Percentiles rank a stretch among this genome's conserved stretches.
phyloP scores from a whole-genome alignment of 2,797 vertebrate species.

The Enteromius argenteus region DNA sequence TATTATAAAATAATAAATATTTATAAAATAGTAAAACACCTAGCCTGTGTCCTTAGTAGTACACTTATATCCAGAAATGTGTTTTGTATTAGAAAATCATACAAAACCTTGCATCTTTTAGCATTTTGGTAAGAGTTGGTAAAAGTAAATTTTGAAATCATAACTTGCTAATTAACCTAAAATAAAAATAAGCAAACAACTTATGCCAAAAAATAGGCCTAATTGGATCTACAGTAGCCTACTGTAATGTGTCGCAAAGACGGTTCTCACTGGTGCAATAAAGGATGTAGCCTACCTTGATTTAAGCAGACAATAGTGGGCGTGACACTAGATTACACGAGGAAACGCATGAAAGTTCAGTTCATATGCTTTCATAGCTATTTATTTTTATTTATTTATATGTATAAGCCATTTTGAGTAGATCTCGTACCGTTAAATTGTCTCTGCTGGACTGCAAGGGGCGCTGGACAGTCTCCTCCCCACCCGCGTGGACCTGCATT shows the following conservation, averaged over 20 bases:
- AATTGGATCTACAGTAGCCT: neutral
- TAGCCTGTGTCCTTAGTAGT: neutral
- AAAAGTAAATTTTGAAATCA: neutral
- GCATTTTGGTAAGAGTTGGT: neutral
- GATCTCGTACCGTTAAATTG: neutral
- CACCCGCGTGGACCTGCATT: neutral
- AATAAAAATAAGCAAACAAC: neutral
- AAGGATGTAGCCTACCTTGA: neutral
- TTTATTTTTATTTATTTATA: neutral
- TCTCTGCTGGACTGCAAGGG: neutral
- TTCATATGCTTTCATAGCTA: neutral
- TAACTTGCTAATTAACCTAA: neutral
- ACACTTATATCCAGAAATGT: neutral
- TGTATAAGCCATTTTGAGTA: no score
- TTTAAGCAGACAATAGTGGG: constrained; percentile 1
- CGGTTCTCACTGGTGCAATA: neutral
- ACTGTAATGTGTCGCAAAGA: neutral
- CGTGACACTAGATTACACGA: neutral
- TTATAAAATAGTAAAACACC: neutral
- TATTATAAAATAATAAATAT: neutral
- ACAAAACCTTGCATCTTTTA: neutral
- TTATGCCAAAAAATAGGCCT: neutral
- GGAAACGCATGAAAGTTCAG: neutral
- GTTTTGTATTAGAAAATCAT: neutral
- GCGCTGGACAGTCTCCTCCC: neutral